Conservation (phyloP, 2,797 vertebrate genomes). For the Anabas testudineus region DNA sequence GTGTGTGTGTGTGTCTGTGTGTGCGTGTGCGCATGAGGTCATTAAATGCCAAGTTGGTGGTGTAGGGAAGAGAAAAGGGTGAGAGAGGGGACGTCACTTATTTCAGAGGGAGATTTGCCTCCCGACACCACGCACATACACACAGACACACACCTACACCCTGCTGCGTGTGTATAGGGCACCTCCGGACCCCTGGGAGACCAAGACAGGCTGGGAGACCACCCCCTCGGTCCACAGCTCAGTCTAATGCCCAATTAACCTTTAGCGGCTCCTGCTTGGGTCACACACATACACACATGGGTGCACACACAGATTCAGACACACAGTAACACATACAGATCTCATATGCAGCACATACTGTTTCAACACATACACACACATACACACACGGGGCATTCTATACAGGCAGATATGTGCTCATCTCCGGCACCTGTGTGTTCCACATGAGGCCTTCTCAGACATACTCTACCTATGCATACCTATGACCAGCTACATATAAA, state of each 20-base stretch:
- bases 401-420: constrained; percentile 29
- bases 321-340: constrained; percentile 21
- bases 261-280: constrained; percentile 75
- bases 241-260: constrained; percentile 88
- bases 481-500: too few relatives aligned
- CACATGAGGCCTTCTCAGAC: constrained; percentile 52
- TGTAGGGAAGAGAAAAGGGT: constrained; percentile 21
- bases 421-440: constrained; percentile 57
- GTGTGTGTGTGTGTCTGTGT: constrained; percentile 18
- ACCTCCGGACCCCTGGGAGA: constrained; percentile 76
- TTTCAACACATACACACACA: background rate
- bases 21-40: constrained; percentile 47
- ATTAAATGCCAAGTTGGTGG: constrained; percentile 70
- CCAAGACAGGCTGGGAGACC: constrained; percentile 66
- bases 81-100: constrained; percentile 44
- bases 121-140: constrained; percentile 27
- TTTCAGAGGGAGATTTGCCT: constrained; percentile 57
- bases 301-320: constrained; percentile 17
- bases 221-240: constrained; percentile 71
- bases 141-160: constrained; percentile 47
- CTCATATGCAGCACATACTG: constrained; percentile 29
- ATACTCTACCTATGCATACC: background rate
- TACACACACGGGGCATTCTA: constrained; percentile 22
- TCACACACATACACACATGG: constrained; percentile 40
- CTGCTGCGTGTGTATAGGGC: constrained; percentile 76